Conservation (phyloP, 2,113 vertebrate species). For the Oncorhynchus masou region DNA sequence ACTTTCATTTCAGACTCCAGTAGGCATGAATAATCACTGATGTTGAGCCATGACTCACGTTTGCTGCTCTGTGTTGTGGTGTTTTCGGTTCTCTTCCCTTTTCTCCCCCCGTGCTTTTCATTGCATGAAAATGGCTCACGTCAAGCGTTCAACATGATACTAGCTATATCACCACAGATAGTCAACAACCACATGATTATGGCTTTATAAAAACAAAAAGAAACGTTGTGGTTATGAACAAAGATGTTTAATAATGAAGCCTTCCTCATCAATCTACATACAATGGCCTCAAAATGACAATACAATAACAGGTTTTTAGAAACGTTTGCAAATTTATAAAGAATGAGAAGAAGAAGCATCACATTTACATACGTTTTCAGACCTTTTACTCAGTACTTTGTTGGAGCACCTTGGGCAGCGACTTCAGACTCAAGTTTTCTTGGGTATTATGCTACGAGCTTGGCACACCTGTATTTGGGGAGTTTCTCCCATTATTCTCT, state of each 20-base stretch:
- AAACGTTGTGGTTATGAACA: conserved; percentile 51
- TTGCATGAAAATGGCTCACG: conserved; percentile 34
- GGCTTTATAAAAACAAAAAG: conserved; percentile 27
- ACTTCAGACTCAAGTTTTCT: too few species aligned
- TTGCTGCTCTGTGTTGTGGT: conserved; percentile 50
- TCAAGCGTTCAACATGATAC: conserved; percentile 41
- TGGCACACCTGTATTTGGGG: too few species aligned
- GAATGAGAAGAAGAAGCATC: conserved; percentile 7
- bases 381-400: too few species aligned
- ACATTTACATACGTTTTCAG: conserved; percentile 47
- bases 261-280: too few species aligned
- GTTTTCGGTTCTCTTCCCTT: conserved; percentile 44
- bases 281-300: too few species aligned
- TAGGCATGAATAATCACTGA: conserved; percentile 70
- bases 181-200: background rate
- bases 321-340: conserved; percentile 11
- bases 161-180: conserved; percentile 28
- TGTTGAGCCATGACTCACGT: conserved; percentile 75
- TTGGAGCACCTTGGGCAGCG: too few species aligned
- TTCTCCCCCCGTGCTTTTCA: conserved; percentile 1
- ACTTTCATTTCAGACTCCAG: conserved; percentile 76
- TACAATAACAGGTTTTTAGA: too few species aligned
- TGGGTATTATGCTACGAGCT: too few species aligned
- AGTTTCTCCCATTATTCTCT: too few species aligned
- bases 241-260: conserved; percentile 30